Conservation (phyloP, 2,797 vertebrate genomes). For the Falco peregrinus region DNA sequence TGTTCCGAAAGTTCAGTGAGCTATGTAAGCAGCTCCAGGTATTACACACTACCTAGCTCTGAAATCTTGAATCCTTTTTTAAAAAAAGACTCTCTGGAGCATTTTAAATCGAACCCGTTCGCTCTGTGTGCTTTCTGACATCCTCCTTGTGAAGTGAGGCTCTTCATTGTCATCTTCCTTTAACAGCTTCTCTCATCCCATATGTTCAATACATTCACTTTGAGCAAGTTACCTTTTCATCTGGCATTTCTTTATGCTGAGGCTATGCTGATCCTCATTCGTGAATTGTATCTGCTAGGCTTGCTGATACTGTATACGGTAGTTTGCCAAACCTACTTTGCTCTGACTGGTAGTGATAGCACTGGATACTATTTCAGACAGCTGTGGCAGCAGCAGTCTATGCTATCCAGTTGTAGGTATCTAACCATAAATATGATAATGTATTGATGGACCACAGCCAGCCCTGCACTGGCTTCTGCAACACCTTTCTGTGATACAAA, state of each 20-base stretch:
- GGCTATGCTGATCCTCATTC: not conserved
- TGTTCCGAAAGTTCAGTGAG: not conserved
- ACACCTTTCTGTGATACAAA: not conserved
- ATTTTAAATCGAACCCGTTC: not conserved
- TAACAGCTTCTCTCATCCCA: slow-evolving; percentile 42
- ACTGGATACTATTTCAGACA: not conserved
- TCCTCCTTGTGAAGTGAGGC: not conserved
- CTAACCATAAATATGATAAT: slow-evolving; percentile 3
- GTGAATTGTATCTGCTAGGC: not conserved
- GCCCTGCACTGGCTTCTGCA: not conserved
- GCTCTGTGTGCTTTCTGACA: not conserved
- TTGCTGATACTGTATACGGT: not conserved
- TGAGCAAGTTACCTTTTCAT: slow-evolving; percentile 25
- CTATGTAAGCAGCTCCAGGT: not conserved
- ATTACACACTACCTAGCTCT: not conserved
- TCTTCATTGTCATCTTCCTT: slow-evolving; percentile 29
- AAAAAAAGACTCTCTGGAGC: not conserved
- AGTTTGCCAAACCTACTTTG: slow-evolving; percentile 11
- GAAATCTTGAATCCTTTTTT: not conserved
- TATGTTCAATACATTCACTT: not conserved
- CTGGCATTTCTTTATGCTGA: slow-evolving; percentile 37
- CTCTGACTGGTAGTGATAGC: not conserved
- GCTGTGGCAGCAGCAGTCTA: slow-evolving; percentile 20
- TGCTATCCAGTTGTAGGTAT: not conserved
- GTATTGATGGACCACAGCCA: not conserved